Base-by-base conservation (phyloP, 2,113 vertebrate species). In the Bettongia penicillata region DNA sequence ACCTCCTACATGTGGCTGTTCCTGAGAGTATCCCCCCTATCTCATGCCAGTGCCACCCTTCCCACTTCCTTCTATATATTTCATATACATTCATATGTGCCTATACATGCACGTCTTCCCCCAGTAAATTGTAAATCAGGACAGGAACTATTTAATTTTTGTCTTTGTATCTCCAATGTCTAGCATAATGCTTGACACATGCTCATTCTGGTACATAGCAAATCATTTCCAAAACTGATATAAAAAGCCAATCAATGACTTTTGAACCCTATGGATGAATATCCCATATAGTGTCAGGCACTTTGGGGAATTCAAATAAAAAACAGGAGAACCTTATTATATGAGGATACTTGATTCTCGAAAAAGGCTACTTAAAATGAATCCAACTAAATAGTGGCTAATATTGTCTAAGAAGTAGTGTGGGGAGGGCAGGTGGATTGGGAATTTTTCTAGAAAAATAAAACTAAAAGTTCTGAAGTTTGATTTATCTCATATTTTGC, bases 211-310 rank as follows among this genome's bases (percentile, higher is more conserved):
- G 3, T 0, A 19, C 50, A 91, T 49, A 77, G 23, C 28, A 8
- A 49, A 49, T 93, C 31, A 52, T 24, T 68, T 96, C 49, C 94
- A 84, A 57, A 22, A 93, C 25, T 12, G 51, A 96, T 95, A 77
- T 91, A 24, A 92, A 97, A 95, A 91, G 51, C 31, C 31, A 11
- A n/a, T 57, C 37, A 61, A 93, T 93, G 51, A 89, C 50, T 92
- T 55, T 57, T 37, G 52, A 93, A 8, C 23, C 55, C 26, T 91
- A 24, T 92, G 3, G 3, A 91, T 77, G 24, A 3, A 2, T 28
- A 43, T 55, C 50, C 53, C 50, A 91, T 12, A 37, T 68, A 68
- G 11, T 77, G 53, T 19, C 91, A 89, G n/a, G 31, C 9, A 22
- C 28, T 91, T 68, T 11, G 4, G 10, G 53, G 28, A 37, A 16